Evolutionary conservation across 2,797 vertebrate genomes (phyloP), one percentile per base, ranked within the genome.

Genomic region (Australoheros facetus): DNA sequence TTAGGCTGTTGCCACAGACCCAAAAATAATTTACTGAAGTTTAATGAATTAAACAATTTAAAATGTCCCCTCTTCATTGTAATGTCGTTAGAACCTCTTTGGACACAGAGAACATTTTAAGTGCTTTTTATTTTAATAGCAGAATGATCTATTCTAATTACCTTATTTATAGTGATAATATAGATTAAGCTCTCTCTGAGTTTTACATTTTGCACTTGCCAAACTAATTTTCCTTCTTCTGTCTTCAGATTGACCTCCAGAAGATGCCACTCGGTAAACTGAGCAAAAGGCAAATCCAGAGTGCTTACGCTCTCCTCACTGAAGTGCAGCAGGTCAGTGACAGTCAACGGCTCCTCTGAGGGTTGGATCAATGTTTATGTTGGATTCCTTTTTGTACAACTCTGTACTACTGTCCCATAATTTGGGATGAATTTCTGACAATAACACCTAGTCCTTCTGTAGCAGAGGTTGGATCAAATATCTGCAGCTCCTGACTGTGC

Each of bases 261-360:
- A 99, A 99, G 94, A 99, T 99, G 98, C 98, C 98, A 0, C 88
- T 99, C 76, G 98, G 98, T 79, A 99, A 99, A 79, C 95, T 99
- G 88, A 99, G 98, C 92, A 98, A 98, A 88, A 94, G 98, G 73
- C 98, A 99, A 95, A 99, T 99, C 88, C 98, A 99, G 94, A 98
- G 97, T 0, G 98, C 98, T 0, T 99, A 99, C 37, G 94, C 98
- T 55, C 97, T 99, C 69, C 97, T 99, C 66, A 98, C 96, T 1
- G 97, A 99, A 71, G 97, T 99, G 30, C 98, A 99, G 89, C 97
- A 99, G 97, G 98, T 99, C 64, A 94, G 96, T 71, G 1, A 70
- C 45, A 51, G 62, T 60, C 26, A 34, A 7, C 26, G 13, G 1
- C 12, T n/a, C 2, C 30, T 14, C 23, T 16, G 11, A 26, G 21